Evolutionary conservation across 2,113 vertebrate genomes (phyloP), one percentile per base, ranked within the genome.

Genomic region (Ptilonorhynchus violaceus): DNA sequence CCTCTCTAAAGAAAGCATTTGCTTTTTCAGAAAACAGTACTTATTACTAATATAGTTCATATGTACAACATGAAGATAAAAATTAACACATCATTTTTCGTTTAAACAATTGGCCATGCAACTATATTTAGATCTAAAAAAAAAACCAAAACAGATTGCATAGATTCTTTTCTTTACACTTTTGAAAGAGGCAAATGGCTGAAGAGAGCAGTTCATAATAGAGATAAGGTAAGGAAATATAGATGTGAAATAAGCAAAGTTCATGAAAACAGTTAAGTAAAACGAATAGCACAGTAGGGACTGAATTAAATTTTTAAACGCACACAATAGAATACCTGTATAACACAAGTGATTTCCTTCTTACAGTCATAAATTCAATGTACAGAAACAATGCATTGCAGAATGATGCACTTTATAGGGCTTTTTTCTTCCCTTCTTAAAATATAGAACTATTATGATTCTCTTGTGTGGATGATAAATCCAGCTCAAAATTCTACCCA

Each of bases 381-480:
- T 95, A 95, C 92, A 97, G 92, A 97, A 97, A 96, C 93, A 96
- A 95, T 96, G 56, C 89, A 96, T 85, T 95, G 88, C 85, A 92
- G 80, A 96, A 94, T 95, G 83, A 96, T 97, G 92, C 89, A 78
- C 63, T 96, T 97, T 83, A 95, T 87, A 87, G 87, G 60, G 8
- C 24, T 79, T 92, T 96, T 96, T 95, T 55, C 67, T 88, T 86
- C 30, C 62, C 70, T 83, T 89, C 67, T 92, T 97, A 96, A 97
- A 97, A 96, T 92, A 97, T 92, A 92, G 93, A 94, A 97, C 91
- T 94, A 82, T 96, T 95, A 95, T 85, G 89, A 96, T 97, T 95
- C 97, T 96, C 95, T 96, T 92, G 94, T 89, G 94, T 96, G 94
- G 93, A 97, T 94, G 92, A 97, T 97, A 97, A 97, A 97, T 97